Evolutionary conservation across 2,113 vertebrate genomes (phyloP).

Genomic region (Eleginops maclovinus): DNA sequence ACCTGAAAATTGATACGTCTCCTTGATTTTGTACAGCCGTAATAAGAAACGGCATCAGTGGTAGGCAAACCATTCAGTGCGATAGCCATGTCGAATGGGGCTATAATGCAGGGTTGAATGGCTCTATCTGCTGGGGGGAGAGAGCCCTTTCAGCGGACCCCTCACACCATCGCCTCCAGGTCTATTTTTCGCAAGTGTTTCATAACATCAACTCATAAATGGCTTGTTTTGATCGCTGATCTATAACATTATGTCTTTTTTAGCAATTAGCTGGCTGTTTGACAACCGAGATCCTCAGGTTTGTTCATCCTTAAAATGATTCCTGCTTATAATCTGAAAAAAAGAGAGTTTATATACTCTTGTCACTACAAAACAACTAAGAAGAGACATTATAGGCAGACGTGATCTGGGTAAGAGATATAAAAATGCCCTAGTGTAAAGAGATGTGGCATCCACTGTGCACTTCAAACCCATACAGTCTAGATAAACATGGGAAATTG

Average conservation of each 20-base stretch:
- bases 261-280: conserved; percentile 42
- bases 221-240: conserved; percentile 70
- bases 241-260: conserved; percentile 61
- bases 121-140: conserved; percentile 70
- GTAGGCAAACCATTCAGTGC: conserved; percentile 62
- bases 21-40: conserved; percentile 50
- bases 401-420: conserved; percentile 10
- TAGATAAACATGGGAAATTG: conserved; percentile 73
- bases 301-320: conserved; percentile 48
- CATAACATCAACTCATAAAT: conserved; percentile 71
- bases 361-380: conserved; percentile 33
- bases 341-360: conserved; percentile 36
- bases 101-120: conserved; percentile 69
- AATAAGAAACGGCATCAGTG: conserved; percentile 59
- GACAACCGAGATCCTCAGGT: conserved; percentile 48
- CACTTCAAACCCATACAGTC: conserved; percentile 58
- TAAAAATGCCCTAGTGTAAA: conserved; percentile 34
- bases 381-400: neutral
- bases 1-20: conserved; percentile 52
- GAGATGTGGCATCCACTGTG: conserved; percentile 37
- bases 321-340: conserved; percentile 17
- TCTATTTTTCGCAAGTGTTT: conserved; percentile 72
- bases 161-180: conserved; percentile 75
- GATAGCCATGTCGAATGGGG: conserved; percentile 76
- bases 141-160: conserved; percentile 65